phyloP scores from a whole-genome alignment of 2,888 invertebrate species.

The Melanostoma mellinum region DNA sequence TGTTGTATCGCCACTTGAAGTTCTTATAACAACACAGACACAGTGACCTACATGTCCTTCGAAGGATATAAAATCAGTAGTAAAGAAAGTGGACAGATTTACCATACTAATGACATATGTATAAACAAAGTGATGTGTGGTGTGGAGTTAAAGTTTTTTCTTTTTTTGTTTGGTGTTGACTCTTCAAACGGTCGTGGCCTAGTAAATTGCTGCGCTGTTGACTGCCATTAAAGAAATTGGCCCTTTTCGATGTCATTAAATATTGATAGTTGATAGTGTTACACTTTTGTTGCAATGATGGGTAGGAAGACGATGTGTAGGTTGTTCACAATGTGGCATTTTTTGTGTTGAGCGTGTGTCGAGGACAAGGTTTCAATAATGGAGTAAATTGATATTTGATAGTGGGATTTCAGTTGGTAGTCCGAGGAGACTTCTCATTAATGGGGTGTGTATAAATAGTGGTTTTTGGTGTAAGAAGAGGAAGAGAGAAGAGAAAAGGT shows the following conservation, averaged over 20 bases:
- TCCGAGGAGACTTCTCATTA: too few species aligned
- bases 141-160: not conserved
- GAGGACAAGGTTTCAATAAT: not conserved
- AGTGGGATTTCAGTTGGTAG: too few species aligned
- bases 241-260: slow-evolving; percentile 12
- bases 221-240: slow-evolving; percentile 67
- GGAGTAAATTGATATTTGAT: too few species aligned
- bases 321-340: not conserved
- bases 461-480: too few species aligned
- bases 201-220: slow-evolving; percentile 60
- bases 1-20: slow-evolving; percentile 32
- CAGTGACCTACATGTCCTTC: slow-evolving; percentile 4
- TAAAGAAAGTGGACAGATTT: slow-evolving; percentile 27
- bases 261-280: not conserved
- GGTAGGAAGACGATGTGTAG: not conserved
- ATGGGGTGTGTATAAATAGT: too few species aligned
- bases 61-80: slow-evolving; percentile 15
- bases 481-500: too few species aligned
- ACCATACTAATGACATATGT: slow-evolving; percentile 36
- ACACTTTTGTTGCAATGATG: not conserved
- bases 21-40: slow-evolving; percentile 6
- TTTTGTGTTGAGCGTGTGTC: not conserved
- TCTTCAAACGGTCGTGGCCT: slow-evolving; percentile 44
- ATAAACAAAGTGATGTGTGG: slow-evolving; percentile 10
- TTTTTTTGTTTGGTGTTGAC: slow-evolving; percentile 9